phyloP scores from a whole-genome alignment of 2,888 invertebrate genomes.

The Heliconius erato region DNA sequence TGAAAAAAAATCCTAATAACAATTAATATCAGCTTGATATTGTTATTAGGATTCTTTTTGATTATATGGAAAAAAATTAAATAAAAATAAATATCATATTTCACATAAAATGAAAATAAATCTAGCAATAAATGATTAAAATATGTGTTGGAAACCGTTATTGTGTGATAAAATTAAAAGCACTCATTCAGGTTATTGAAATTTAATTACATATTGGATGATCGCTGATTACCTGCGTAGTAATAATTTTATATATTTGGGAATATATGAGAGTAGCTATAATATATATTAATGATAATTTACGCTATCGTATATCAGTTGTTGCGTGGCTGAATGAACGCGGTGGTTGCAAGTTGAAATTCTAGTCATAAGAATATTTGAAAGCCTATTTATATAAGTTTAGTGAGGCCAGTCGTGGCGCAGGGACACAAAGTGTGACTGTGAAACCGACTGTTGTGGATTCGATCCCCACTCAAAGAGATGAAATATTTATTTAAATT shows the following conservation, averaged over 20 bases:
- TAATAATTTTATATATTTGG: background rate
- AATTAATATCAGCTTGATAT: no score
- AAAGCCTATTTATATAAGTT: background rate
- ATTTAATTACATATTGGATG: conserved; percentile 19
- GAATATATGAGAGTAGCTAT: background rate
- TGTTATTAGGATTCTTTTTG: no score
- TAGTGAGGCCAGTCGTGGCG: no score
- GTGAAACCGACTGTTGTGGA: no score
- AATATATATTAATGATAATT: background rate
- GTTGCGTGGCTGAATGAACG: background rate
- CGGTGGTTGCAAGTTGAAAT: background rate
- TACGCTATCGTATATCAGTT: background rate
- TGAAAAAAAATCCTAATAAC: no score
- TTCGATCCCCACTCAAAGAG: no score
- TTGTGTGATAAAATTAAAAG: conserved; percentile 23
- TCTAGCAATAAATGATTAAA: background rate
- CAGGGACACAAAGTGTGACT: no score
- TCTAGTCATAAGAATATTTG: background rate
- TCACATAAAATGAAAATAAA: background rate
- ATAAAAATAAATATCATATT: background rate
- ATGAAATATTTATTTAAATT: no score
- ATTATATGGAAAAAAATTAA: no score
- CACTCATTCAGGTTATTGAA: conserved; percentile 5
- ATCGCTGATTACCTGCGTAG: background rate
- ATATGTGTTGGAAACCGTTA: background rate